Percentiles rank a stretch among this genome's conserved stretches.
These are phyloP conservation scores for Ceramica pisi DNA, from an alignment of 2,888 invertebrate species.

Conservation along the genomic window DNA sequence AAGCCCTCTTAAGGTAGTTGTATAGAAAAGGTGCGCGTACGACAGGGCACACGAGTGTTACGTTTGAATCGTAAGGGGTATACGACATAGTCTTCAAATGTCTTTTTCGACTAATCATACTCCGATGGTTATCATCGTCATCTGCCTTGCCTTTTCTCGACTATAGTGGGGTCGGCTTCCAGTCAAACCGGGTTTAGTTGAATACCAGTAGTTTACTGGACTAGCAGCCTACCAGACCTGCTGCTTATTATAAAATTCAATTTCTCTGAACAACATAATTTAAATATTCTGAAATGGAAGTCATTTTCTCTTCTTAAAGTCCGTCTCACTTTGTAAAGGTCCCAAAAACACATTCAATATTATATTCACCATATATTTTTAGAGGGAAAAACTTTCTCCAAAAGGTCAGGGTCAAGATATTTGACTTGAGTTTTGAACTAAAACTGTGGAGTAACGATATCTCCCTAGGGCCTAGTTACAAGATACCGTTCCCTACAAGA, in stretches of 20 bases:
- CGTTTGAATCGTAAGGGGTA: background rate
- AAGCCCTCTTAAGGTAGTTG: too few relatives aligned
- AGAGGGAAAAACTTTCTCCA: slow-evolving; percentile 12
- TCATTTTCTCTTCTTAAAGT: background rate
- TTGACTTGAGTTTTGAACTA: slow-evolving; percentile 35
- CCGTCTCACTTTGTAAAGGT: background rate
- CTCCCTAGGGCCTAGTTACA: slow-evolving; percentile 34
- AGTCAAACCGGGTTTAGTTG: too few relatives aligned
- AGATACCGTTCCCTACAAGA: slow-evolving; percentile 38
- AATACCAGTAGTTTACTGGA: too few relatives aligned
- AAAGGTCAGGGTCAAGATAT: slow-evolving; percentile 40
- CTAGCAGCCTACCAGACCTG: too few relatives aligned
- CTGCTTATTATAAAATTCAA: too few relatives aligned
- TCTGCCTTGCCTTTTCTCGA: too few relatives aligned
- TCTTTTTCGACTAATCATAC: background rate
- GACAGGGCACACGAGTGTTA: background rate
- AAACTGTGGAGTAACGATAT: slow-evolving; percentile 38
- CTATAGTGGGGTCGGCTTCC: too few relatives aligned
- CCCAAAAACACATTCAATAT: slow-evolving; percentile 2
- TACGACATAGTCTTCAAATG: background rate
- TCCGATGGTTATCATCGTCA: too few relatives aligned
- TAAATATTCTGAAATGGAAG: background rate
- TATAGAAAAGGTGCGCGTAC: background rate
- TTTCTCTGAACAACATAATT: background rate
- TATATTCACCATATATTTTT: background rate